Evolutionary conservation across 2,113 vertebrate genomes (phyloP).

Genomic region (Morone chrysops): DNA sequence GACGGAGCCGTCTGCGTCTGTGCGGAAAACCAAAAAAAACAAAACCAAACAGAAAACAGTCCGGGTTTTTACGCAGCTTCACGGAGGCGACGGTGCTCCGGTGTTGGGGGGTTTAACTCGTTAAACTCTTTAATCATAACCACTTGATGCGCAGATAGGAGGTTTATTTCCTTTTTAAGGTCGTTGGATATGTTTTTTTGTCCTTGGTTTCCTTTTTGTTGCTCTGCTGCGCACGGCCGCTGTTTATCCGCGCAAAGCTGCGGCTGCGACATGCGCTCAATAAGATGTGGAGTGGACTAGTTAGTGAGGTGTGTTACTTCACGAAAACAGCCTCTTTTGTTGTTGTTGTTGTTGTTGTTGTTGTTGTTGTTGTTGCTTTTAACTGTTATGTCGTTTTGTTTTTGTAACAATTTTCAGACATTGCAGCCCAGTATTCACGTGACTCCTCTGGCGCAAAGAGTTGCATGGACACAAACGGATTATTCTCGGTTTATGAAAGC

Average conservation of each 20-base stretch:
- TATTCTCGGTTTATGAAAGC: neutral
- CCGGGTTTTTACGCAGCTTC: neutral
- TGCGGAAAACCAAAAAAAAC: constrained; percentile 5
- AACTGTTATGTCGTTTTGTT: neutral
- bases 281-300: constrained; percentile 81
- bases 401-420: accelerated
- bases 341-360: too few relatives aligned
- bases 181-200: neutral
- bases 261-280: constrained; percentile 62
- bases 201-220: constrained; percentile 40
- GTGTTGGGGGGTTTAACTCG: too few relatives aligned
- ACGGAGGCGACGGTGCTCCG: neutral
- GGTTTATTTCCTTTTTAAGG: neutral
- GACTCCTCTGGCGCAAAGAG: constrained; percentile 10
- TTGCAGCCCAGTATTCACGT: constrained; percentile 13
- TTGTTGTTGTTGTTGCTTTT: too few relatives aligned
- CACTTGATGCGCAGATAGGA: neutral
- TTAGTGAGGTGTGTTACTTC: neutral
- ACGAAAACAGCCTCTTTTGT: accelerated
- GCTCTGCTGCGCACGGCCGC: constrained; percentile 55
- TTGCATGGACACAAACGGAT: neutral
- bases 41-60: neutral
- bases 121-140: neutral
- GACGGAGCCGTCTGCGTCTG: constrained; percentile 59
- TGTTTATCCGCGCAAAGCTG: constrained; percentile 75